Conservation (phyloP, 2,113 vertebrate species). For the Dicentrarchus labrax region DNA sequence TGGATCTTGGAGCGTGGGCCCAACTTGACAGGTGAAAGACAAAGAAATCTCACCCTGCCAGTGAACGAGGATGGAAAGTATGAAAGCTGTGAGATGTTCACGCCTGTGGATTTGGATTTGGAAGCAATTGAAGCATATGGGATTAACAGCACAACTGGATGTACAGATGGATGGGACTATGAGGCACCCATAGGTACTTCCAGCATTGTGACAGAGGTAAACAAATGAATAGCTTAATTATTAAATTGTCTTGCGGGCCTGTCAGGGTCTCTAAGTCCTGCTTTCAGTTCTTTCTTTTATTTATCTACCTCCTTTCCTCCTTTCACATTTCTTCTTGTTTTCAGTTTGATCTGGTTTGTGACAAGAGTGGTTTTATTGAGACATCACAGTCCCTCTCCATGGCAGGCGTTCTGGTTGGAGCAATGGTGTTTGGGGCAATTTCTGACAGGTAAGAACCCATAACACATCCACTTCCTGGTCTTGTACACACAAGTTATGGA, state of each 20-base stretch:
- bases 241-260: background rate
- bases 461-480: background rate
- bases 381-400: conserved; percentile 90
- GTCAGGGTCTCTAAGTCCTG: background rate
- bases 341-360: conserved; percentile 92
- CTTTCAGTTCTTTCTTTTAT: background rate
- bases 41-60: conserved; percentile 86
- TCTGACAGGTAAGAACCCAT: conserved; percentile 85
- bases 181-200: background rate
- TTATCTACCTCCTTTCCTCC: background rate
- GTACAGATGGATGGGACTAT: background rate
- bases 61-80: conserved; percentile 14
- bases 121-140: background rate
- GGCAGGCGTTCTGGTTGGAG: conserved; percentile 87
- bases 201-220: background rate
- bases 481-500: background rate
- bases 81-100: background rate
- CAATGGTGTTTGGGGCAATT: conserved; percentile 85
- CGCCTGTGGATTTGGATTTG: conserved; percentile 1
- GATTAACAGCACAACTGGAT: background rate
- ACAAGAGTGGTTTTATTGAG: conserved; percentile 81
- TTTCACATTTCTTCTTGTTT: conserved; percentile 50
- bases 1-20: conserved; percentile 83
- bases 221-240: background rate
- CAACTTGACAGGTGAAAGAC: conserved; percentile 83